These are phyloP conservation scores for Trypoxylon attenuatum DNA, from an alignment of 2,888 invertebrate species.

Conservation along the genomic window DNA sequence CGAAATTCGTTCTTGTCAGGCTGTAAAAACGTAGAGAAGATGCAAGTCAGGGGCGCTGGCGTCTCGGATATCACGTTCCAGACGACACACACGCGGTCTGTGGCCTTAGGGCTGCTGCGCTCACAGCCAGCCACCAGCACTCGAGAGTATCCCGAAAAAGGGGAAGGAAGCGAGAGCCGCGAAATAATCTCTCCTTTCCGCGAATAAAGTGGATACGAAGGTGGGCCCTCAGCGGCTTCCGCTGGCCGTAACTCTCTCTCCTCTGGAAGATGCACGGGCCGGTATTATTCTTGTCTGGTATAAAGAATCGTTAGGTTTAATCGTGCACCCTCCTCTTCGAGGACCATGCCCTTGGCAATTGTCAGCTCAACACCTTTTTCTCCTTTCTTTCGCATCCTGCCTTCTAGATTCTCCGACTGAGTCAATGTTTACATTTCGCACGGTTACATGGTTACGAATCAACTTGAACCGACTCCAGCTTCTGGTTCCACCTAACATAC, in stretches of 20 bases:
- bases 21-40: slow-evolving; percentile 5
- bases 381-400: no score
- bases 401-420: no score
- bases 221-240: slow-evolving; percentile 33
- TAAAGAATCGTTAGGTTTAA: slow-evolving; percentile 46
- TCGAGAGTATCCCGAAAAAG: not conserved
- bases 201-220: slow-evolving; percentile 35
- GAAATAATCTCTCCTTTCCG: slow-evolving; percentile 39
- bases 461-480: no score
- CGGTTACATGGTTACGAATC: no score
- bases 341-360: no score
- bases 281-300: slow-evolving; percentile 42
- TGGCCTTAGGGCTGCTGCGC: slow-evolving; percentile 1
- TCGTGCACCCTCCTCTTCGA: no score
- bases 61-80: slow-evolving; percentile 26
- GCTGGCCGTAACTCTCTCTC: slow-evolving; percentile 35
- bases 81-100: not conserved
- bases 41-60: slow-evolving; percentile 13
- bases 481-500: no score
- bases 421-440: no score
- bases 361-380: no score
- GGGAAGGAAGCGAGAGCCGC: slow-evolving; percentile 12
- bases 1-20: not conserved
- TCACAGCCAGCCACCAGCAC: not conserved
- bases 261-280: slow-evolving; percentile 29